phyloP scores from a whole-genome alignment of 2,888 invertebrate species.

The Sabatieria punctata region DNA sequence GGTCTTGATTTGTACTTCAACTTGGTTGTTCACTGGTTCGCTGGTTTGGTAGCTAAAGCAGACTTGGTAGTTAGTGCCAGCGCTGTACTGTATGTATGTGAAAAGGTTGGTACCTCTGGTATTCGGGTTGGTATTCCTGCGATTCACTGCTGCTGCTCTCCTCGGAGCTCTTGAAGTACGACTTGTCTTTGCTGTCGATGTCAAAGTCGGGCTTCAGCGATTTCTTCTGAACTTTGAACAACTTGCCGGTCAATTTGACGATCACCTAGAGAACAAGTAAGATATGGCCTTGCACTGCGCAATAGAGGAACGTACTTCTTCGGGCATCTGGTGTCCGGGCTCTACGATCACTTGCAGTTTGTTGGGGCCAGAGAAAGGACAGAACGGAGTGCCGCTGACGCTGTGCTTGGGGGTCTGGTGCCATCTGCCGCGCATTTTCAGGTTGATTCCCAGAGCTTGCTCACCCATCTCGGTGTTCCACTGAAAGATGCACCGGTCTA shows the following conservation, averaged over 20 bases:
- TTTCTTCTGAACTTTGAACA: not conserved
- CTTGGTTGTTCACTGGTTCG: not conserved
- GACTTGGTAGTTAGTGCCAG: not conserved
- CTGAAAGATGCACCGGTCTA: conserved; percentile 1
- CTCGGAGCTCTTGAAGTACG: not conserved
- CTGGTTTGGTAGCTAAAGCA: not conserved
- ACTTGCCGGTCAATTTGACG: conserved; percentile 7
- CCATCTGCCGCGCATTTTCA: conserved; percentile 3
- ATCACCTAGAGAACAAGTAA: conserved; percentile 6
- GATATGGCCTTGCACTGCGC: too few species aligned
- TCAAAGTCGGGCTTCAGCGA: not conserved
- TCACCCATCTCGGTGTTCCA: conserved; percentile 11
- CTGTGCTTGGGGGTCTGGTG: conserved; percentile 4
- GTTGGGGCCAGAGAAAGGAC: conserved; percentile 11
- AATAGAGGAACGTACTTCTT: too few species aligned
- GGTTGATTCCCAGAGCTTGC: conserved; percentile 13
- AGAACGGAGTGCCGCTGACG: not conserved
- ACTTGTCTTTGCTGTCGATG: not conserved
- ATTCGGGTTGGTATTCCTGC: too few species aligned
- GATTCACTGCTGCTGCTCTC: conserved; percentile 1
- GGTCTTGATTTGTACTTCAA: not conserved
- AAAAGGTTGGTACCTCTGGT: too few species aligned
- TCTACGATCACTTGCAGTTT: conserved; percentile 2
- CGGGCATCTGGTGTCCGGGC: too few species aligned
- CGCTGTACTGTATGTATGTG: too few species aligned